These are phyloP conservation scores for Pentalonia nigronervosa DNA, from an alignment of 1,140 invertebrate genomes.

Conservation along the genomic window DNA sequence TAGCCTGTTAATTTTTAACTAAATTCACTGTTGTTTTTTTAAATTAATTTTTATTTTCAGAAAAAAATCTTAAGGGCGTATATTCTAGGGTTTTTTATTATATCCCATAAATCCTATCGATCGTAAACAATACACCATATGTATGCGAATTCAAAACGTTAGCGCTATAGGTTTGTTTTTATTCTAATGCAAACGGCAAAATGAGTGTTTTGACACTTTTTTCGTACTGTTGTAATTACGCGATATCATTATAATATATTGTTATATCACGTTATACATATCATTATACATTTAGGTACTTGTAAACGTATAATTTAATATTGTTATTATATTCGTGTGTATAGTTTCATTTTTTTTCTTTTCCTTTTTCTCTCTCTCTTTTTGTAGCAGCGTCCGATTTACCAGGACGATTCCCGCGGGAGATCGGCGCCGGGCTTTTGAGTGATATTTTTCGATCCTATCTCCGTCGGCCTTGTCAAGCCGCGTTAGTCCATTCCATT, in stretches of 20 bases:
- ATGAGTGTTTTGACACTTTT: not conserved
- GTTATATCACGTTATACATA: not conserved
- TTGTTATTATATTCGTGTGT: not conserved
- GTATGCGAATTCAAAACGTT: not conserved
- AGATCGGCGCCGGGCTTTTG: not conserved
- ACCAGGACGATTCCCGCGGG: not conserved
- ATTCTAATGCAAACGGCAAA: not conserved
- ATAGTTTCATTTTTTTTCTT: not conserved
- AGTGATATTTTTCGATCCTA: constrained; percentile 1
- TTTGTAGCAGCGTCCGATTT: not conserved
- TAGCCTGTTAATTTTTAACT: not conserved
- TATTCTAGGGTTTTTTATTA: not conserved
- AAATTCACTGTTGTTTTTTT: not conserved
- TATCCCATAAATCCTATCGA: not conserved
- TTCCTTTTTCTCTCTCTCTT: not conserved
- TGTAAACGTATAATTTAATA: not conserved
- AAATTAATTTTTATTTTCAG: not conserved
- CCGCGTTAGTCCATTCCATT: not conserved
- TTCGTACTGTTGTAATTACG: not conserved
- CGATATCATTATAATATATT: not conserved
- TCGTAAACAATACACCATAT: not conserved
- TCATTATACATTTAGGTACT: not conserved
- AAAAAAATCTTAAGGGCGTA: not conserved
- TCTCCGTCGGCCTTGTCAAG: not conserved
- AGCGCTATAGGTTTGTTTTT: not conserved